Conservation (phyloP, 2,888 invertebrate genomes). For the Acleris emargana region DNA sequence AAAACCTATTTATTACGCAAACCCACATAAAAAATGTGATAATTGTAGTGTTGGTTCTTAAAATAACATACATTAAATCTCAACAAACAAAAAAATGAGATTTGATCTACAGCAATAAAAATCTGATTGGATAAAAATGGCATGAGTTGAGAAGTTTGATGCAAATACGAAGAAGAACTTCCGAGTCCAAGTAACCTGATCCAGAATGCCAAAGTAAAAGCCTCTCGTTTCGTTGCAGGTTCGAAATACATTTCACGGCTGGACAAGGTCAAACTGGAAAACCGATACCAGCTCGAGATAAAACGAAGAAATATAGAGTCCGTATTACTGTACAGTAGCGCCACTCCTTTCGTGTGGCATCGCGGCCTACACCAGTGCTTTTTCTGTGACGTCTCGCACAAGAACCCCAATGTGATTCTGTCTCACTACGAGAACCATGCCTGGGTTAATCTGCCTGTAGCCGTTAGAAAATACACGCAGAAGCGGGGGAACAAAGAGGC, state of each 20-base stretch:
- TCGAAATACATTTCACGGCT: constrained; percentile 14
- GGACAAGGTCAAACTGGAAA: constrained; percentile 13
- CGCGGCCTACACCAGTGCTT: constrained; percentile 27
- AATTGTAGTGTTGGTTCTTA: too few species aligned
- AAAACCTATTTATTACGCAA: too few species aligned
- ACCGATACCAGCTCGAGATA: constrained; percentile 6
- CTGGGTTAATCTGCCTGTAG: constrained; percentile 21
- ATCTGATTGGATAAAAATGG: not conserved
- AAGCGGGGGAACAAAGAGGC: constrained; percentile 26
- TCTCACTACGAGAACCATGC: constrained; percentile 20
- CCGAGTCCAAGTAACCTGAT: not conserved
- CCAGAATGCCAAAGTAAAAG: constrained; percentile 20
- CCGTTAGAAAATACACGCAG: constrained; percentile 24
- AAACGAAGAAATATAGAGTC: constrained; percentile 34
- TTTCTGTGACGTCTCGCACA: constrained; percentile 14
- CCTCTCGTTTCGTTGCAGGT: constrained; percentile 34
- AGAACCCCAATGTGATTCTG: constrained; percentile 16
- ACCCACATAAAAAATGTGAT: too few species aligned
- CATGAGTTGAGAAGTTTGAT: not conserved
- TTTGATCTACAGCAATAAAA: too few species aligned
- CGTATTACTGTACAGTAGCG: constrained; percentile 28
- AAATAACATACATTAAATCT: too few species aligned
- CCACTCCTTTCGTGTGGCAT: constrained; percentile 31
- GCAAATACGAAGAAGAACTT: not conserved
- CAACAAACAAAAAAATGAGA: too few species aligned